These are phyloP conservation scores for Taenioides sp. DNA, from an alignment of 2,797 vertebrate species.

Conservation along the genomic window DNA sequence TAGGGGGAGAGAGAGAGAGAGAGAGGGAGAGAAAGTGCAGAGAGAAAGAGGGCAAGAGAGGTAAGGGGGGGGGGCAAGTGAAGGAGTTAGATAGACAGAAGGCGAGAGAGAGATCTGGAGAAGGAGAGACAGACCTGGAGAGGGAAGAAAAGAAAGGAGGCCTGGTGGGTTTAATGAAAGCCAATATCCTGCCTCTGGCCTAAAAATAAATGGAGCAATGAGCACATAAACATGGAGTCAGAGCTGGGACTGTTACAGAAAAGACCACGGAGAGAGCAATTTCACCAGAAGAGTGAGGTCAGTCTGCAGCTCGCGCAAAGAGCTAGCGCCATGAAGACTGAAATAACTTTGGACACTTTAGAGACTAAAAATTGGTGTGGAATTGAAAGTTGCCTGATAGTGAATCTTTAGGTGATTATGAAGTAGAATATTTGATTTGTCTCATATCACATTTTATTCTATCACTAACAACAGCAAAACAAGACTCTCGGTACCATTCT, in stretches of 20 bases:
- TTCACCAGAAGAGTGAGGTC: neutral
- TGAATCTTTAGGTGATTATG: neutral
- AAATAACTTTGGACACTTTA: neutral
- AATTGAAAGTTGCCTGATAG: neutral
- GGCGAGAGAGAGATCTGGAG: conserved; percentile 3
- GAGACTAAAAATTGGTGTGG: neutral
- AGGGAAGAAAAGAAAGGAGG: conserved; percentile 24
- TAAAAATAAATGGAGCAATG: conserved; percentile 77
- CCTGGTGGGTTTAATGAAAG: conserved; percentile 71
- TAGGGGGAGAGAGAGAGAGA: too few relatives aligned
- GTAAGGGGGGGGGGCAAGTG: too few relatives aligned
- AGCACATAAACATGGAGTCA: conserved; percentile 52
- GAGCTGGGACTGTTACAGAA: conserved; percentile 5
- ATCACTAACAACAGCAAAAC: neutral
- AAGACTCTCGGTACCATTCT: neutral
- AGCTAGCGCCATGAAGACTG: neutral
- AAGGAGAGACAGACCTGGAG: neutral
- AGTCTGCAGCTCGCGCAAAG: neutral
- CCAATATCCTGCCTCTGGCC: conserved; percentile 64
- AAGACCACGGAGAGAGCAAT: neutral
- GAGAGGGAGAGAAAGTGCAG: too few relatives aligned
- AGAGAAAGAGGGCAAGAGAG: too few relatives aligned
- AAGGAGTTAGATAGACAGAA: too few relatives aligned
- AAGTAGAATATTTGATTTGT: neutral
- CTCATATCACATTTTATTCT: neutral